Evolutionary conservation across 2,888 invertebrate species (phyloP), one percentile per base, ranked within the genome.

Genomic region (Netelia fuscicornis): DNA sequence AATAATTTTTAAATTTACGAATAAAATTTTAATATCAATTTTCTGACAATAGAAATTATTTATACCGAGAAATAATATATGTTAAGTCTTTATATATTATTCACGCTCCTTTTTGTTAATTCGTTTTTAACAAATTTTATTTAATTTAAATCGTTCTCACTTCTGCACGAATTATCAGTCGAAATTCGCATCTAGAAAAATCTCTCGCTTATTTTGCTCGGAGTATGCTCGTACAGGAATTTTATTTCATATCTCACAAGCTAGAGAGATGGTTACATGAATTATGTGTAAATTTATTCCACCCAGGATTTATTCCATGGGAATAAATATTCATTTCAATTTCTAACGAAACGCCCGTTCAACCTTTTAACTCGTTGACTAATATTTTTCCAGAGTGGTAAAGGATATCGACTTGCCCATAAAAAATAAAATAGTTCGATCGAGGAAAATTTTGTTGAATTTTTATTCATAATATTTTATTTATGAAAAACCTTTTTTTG

Each of bases 241-340:
- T 64, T 67, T 44, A 42, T 37, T 20, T 17, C 44, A 20, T 48
- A 25, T 17, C 30, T 70, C 13, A 10, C 17, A 65, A 17, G 17
- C 64, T 65, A 37, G 67, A 54, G 9, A 30, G n/a, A 8, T 64
- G 64, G 37, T 64, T 64, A 30, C 20, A 44, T 11, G 20, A 67
- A 67, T 67, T 11, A 20, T 23, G 44, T 44, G 65, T 44, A 67
- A 67, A 67, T 67, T 67, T 71, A 71, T 71, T 71, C 56, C 71
- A 11, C 56, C 37, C 13, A 17, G 25, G 56, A 71, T 52, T 56
- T n/a, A 37, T 37, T 71, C 56, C 52, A 11, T 13, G 10, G 17
- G 42, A 48, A 56, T 71, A 71, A 71, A 71, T 71, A 71, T 56
- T 37, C 71, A 56, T 71, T 6, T 2, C 56, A 71, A 71, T 71